A percentile compares a stretch with the other conserved stretches of the same genome.
These are phyloP conservation scores for Piprites chloris DNA, from an alignment of 2,113 vertebrate genomes.

Conservation along the genomic window DNA sequence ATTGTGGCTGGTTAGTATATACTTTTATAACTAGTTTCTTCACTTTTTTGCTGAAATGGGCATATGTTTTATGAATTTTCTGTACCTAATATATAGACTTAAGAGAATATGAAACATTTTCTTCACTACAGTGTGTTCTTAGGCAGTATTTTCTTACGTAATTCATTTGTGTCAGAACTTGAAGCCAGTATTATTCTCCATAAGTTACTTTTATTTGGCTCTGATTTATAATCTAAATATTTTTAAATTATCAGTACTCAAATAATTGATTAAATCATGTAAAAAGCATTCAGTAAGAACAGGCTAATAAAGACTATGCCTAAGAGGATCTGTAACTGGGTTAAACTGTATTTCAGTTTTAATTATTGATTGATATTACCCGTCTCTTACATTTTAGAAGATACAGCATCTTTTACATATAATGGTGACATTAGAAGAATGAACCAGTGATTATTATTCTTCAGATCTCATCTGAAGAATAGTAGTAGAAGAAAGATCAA, in stretches of 20 bases:
- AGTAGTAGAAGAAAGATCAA: neutral
- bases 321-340: neutral
- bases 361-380: neutral
- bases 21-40: conserved; percentile 65
- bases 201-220: conserved; percentile 24
- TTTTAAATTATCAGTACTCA: neutral
- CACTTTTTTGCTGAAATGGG: conserved; percentile 61
- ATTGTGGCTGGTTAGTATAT: conserved; percentile 92
- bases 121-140: conserved; percentile 38
- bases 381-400: neutral
- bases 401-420: neutral
- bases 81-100: conserved; percentile 15
- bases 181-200: conserved; percentile 26
- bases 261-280: neutral
- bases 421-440: neutral
- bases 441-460: neutral
- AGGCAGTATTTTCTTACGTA: conserved; percentile 36
- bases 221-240: neutral
- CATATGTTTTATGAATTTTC: conserved; percentile 60
- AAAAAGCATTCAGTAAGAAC: neutral
- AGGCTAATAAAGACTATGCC: neutral
- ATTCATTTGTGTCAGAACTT: conserved; percentile 15
- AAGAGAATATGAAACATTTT: conserved; percentile 19
- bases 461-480: too few relatives aligned
- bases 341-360: neutral